These are phyloP conservation scores for Psephotus haematonotus DNA, from an alignment of 2,113 vertebrate genomes.

Conservation along the genomic window DNA sequence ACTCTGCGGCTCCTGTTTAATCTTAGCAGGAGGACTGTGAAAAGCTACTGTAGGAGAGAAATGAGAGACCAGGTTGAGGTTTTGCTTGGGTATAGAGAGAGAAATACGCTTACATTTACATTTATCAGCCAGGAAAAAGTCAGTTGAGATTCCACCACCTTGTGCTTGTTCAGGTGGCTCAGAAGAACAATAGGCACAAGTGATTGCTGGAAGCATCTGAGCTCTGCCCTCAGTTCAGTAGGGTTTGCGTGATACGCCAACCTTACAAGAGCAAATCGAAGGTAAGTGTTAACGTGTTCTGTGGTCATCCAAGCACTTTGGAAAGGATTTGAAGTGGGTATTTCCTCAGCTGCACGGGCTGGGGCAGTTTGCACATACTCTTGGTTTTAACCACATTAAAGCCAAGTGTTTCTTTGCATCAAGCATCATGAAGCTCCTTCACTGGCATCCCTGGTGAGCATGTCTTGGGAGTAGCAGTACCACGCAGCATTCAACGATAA, in stretches of 20 bases:
- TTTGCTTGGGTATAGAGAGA: not conserved
- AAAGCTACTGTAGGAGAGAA: slow-evolving; percentile 85
- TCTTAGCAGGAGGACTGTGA: slow-evolving; percentile 93
- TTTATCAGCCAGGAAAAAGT: not conserved
- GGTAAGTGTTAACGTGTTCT: not conserved
- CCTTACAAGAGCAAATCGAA: not conserved
- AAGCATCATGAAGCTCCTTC: not conserved
- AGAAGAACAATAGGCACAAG: not conserved
- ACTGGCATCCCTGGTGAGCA: too few relatives aligned
- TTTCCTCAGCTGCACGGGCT: not conserved
- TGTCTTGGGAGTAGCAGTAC: not conserved
- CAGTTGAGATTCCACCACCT: not conserved
- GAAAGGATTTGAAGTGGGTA: not conserved
- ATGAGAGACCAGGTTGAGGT: not conserved
- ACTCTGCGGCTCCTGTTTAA: slow-evolving; percentile 94
- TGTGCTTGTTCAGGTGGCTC: not conserved
- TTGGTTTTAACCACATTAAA: not conserved
- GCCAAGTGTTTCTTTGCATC: not conserved
- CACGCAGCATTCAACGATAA: too few relatives aligned
- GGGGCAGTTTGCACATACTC: not conserved
- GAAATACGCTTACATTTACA: not conserved
- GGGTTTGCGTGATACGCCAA: too few relatives aligned
- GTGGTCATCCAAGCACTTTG: not conserved
- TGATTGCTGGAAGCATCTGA: not conserved
- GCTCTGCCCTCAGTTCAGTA: not conserved